Evolutionary conservation across 2,797 vertebrate genomes (phyloP), one percentile per base, ranked within the genome.

Genomic region (Sebastes miniatus): DNA sequence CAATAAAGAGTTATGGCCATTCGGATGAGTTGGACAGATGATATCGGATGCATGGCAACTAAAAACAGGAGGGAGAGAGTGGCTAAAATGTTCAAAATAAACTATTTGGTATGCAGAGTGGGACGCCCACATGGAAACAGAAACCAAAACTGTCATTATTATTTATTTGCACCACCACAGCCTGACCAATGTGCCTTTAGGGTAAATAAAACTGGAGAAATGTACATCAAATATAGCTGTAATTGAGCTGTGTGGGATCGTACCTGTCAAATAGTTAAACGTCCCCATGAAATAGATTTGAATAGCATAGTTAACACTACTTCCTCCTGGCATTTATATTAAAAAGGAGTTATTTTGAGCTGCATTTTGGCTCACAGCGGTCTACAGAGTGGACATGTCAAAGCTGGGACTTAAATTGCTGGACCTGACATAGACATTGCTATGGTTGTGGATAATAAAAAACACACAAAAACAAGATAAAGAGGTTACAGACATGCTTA

Each of bases 31-130:
- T 22, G 12, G 57, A 78, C 6, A 70, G 32, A 76, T 57, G 59
- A 76, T 77, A 58, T 69, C 69, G 63, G 64, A 76, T 76, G 67
- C 64, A 36, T 78, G 59, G 54, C 10, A 80, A 70, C 50, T 47
- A 68, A 68, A 81, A 73, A 36, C n/a, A 12, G 31, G 29, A 20
- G 16, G 3, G 24, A 39, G 14, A 52, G 11, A 5, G 22, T 3
- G 29, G 50, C 9, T 18, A 29, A 27, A 24, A 34, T 69, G 57
- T 50, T 54, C 50, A 70, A 76, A 80, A 64, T 14, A 56, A 72
- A 31, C 14, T 43, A 43, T 52, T 89, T 83, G 36, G 76, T 68
- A 87, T 87, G 74, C 79, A 74, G 64, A 76, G 39, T 10, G 24
- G 32, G 24, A 71, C 56, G 10, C 32, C 22, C 32, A 32, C 52